Percentiles rank a stretch among this genome's conserved stretches.
These are phyloP conservation scores for Automeris io DNA, from an alignment of 2,888 invertebrate species.

Conservation along the genomic window DNA sequence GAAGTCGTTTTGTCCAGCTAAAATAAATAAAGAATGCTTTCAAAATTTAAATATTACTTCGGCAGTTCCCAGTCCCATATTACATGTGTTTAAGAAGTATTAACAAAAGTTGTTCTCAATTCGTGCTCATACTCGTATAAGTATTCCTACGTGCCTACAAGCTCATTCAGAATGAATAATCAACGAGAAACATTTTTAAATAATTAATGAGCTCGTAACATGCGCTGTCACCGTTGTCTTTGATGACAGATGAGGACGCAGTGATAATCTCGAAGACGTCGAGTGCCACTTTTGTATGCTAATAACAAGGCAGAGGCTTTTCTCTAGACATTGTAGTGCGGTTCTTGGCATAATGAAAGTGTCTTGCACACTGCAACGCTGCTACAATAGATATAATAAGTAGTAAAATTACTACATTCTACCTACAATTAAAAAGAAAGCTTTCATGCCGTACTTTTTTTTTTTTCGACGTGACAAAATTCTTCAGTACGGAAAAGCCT, in stretches of 20 bases:
- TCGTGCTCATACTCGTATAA: not conserved
- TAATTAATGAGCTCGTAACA: constrained; percentile 38
- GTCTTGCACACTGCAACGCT: constrained; percentile 12
- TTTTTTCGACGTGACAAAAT: too few species aligned
- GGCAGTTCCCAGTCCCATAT: too few species aligned
- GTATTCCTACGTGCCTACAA: not conserved
- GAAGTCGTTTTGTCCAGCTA: too few species aligned
- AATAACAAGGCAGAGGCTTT: constrained; percentile 31
- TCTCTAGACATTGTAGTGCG: constrained; percentile 19
- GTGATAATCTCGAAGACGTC: constrained; percentile 20
- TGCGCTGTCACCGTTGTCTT: constrained; percentile 29
- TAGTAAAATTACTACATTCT: too few species aligned
- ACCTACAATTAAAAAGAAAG: too few species aligned
- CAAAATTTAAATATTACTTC: too few species aligned
- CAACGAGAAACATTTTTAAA: constrained; percentile 1
- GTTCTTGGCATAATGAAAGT: constrained; percentile 24
- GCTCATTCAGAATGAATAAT: constrained; percentile 2
- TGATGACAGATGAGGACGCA: constrained; percentile 27
- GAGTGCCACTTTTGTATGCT: constrained; percentile 52
- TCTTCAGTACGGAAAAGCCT: too few species aligned
- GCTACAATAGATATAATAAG: too few species aligned
- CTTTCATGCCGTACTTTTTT: too few species aligned
- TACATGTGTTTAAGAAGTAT: not conserved
- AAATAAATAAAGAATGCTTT: too few species aligned
- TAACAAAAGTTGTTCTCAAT: not conserved